Percentiles rank a stretch among this genome's conserved stretches.
These are phyloP conservation scores for Drosophila busckii DNA, from an alignment of 1,140 invertebrate genomes.

Conservation along the genomic window DNA sequence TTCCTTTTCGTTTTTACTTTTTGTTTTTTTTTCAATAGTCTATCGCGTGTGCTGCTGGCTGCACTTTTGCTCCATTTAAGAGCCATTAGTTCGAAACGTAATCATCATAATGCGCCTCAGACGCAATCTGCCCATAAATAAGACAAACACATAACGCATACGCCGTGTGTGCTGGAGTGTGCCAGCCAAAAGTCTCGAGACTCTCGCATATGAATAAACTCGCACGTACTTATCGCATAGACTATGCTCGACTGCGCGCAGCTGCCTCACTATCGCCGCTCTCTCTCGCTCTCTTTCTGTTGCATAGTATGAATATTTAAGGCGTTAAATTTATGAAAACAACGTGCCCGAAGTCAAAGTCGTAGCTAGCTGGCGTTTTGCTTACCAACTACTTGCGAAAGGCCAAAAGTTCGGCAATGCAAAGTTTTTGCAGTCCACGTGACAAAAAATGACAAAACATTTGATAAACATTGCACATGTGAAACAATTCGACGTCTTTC, in stretches of 20 bases:
- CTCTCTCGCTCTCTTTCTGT: slow-evolving; percentile 12
- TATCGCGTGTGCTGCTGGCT: background rate
- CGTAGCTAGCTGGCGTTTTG: background rate
- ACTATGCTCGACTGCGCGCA: slow-evolving; percentile 71
- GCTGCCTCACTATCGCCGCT: slow-evolving; percentile 46
- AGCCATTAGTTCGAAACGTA: slow-evolving; percentile 68
- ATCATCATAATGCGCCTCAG: slow-evolving; percentile 68
- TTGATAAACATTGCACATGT: slow-evolving; percentile 72
- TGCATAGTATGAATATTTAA: slow-evolving; percentile 63
- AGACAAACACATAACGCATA: slow-evolving; percentile 71
- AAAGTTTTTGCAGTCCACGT: slow-evolving; percentile 55
- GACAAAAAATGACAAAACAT: slow-evolving; percentile 70
- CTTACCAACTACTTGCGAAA: slow-evolving; percentile 17
- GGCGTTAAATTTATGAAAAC: slow-evolving; percentile 72
- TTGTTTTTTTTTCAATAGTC: background rate
- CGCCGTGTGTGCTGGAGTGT: slow-evolving; percentile 55
- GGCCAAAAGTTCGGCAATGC: slow-evolving; percentile 59
- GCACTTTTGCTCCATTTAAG: slow-evolving; percentile 43
- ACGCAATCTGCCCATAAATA: slow-evolving; percentile 66
- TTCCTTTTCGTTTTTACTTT: slow-evolving; percentile 27
- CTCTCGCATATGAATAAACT: slow-evolving; percentile 70
- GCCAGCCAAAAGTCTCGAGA: slow-evolving; percentile 25
- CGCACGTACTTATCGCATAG: slow-evolving; percentile 74
- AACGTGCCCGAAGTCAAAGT: slow-evolving; percentile 51
- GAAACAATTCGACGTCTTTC: slow-evolving; percentile 30